A percentile compares a stretch with the other conserved stretches of the same genome.
Conservation (phyloP, 2,113 vertebrate species). For the Plecotus auritus region DNA sequence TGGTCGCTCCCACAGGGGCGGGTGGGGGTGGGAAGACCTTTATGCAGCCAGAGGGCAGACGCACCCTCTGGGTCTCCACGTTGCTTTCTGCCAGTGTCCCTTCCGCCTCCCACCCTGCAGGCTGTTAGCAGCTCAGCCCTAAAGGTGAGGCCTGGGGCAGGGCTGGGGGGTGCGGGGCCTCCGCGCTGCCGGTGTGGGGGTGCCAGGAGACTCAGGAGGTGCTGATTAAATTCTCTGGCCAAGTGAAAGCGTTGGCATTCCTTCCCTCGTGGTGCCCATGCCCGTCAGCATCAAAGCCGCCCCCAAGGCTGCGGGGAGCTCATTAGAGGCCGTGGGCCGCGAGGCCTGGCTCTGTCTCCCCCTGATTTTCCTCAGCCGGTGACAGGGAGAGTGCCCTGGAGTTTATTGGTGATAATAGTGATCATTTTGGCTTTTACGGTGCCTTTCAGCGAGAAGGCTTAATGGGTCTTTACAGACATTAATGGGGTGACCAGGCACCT, state of each 20-base stretch:
- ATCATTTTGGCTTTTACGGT: not conserved
- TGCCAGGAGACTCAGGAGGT: not conserved
- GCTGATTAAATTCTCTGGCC: not conserved
- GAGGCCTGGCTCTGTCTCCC: not conserved
- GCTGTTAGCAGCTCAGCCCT: not conserved
- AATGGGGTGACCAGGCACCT: not conserved
- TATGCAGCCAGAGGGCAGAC: not conserved
- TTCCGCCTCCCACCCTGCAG: not conserved
- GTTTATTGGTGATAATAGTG: conserved; percentile 11
- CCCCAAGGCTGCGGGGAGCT: not conserved
- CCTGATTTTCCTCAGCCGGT: not conserved
- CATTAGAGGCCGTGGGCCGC: not conserved
- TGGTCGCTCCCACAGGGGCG: not conserved
- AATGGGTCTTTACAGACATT: conserved; percentile 25
- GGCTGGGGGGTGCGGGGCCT: not conserved
- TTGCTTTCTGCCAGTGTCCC: not conserved
- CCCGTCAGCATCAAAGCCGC: not conserved
- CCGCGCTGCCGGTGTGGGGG: conserved; percentile 1
- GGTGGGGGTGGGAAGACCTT: not conserved
- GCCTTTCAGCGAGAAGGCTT: conserved; percentile 8
- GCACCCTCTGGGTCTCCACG: not conserved
- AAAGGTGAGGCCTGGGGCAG: not conserved
- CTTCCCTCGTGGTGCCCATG: not conserved
- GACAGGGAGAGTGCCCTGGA: not conserved
- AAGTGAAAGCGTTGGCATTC: not conserved